Base-by-base conservation (phyloP, 2,797 vertebrate species). In the Chaunax sp. region DNA sequence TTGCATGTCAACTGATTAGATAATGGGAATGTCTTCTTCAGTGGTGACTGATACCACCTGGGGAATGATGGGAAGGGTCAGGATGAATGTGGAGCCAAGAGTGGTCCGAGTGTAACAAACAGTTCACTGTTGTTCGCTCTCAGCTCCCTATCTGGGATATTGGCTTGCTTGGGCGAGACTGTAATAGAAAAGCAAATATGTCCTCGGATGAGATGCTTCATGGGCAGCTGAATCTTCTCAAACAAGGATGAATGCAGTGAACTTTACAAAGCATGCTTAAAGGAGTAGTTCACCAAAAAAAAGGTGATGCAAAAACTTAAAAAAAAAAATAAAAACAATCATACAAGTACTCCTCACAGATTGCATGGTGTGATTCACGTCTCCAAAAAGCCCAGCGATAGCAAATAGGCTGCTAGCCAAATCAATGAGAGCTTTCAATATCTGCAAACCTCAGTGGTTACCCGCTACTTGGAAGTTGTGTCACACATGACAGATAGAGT, bases 11-110 rank as follows among this genome's bases (percentile, higher is more conserved):
- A 23, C 53, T 57, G 70, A 85, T 82, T 77, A 81, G 67, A 86
- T 81, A 53, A 50, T 41, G 13, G 52, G 68, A 62, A 79, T 45
- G 56, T 79, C 79, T 72, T 54, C 26, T 75, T 78, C 38, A 59
- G 61, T 3, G 3, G 30, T 73, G 88, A 90, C 45, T 67, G 67
- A 72, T 33, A 40, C 81, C 85, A 76, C 66, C 83, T 78, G 77
- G 53, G 69, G 69, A 22, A 69, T 30, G 53, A 72, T 64, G 40
- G 65, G 68, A 69, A 66, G 70, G 65, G 77, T 77, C 63, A 57
- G 66, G 33, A 40, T 16, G 46, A 65, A 46, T 6, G 5, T 37
- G 28, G 26, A 62, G 74, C 64, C 23, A 52, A 71, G 47, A 62
- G 30, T 20, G 22, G 57, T 78, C 77, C 74, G 52, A 68, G 50